Conservation (phyloP, 2,797 vertebrate genomes). For the Oreochromis mossambicus region DNA sequence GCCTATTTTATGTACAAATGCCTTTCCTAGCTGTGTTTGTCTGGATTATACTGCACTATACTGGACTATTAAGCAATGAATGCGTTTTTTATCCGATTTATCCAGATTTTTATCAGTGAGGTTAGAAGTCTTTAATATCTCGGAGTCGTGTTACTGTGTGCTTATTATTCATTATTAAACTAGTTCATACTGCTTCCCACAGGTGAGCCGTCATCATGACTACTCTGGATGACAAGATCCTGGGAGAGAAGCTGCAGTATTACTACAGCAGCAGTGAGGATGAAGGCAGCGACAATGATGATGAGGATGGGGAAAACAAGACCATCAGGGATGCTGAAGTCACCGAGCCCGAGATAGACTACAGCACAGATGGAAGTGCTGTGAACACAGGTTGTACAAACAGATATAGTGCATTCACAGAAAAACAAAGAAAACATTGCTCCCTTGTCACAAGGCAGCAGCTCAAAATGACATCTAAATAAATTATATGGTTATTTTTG, state of each 20-base stretch:
- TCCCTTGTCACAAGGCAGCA: neutral
- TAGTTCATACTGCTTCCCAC: neutral
- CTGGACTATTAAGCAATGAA: neutral
- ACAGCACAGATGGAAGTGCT: conserved; percentile 84
- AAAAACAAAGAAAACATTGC: rapidly evolving
- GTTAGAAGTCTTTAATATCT: neutral
- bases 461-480: neutral
- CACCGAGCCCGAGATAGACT: conserved; percentile 77
- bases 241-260: conserved; percentile 98
- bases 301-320: conserved; percentile 76
- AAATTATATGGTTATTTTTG: neutral
- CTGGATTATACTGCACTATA: conserved; percentile 7
- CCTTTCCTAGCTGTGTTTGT: neutral
- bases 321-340: conserved; percentile 63
- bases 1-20: conserved; percentile 22
- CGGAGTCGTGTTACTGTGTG: neutral
- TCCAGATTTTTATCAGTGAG: neutral
- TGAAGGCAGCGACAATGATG: conserved; percentile 92
- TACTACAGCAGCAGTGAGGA: conserved; percentile 98
- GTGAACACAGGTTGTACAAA: conserved; percentile 88
- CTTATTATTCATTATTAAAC: neutral
- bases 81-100: neutral
- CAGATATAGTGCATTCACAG: neutral
- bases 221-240: conserved; percentile 89
- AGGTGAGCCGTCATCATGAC: conserved; percentile 80